Evolutionary conservation across 2,888 invertebrate genomes (phyloP).

Genomic region (Spilarctia lutea): DNA sequence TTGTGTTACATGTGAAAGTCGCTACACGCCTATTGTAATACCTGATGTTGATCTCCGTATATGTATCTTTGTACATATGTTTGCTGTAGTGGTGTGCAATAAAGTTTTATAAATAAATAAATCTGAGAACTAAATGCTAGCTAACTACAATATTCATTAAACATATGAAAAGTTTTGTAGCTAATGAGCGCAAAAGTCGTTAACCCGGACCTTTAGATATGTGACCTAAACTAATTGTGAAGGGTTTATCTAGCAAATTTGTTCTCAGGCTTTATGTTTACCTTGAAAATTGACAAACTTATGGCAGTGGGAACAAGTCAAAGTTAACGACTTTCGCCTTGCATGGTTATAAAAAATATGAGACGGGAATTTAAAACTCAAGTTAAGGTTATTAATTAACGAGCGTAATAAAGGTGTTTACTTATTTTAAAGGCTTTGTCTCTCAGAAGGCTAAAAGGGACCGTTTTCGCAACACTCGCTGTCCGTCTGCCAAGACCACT

Average conservation of each 20-base stretch:
- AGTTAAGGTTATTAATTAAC: neutral
- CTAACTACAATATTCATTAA: neutral
- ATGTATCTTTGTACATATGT: no score
- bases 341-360: neutral
- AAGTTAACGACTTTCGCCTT: constrained; percentile 10
- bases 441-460: no score
- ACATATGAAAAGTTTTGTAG: constrained; percentile 14
- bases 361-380: neutral
- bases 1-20: no score
- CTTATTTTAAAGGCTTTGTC: no score
- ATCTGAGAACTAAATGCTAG: no score
- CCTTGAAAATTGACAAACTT: neutral
- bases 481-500: no score
- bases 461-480: no score
- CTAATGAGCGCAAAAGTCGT: constrained; percentile 25
- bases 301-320: neutral
- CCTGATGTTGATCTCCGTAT: no score
- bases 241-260: constrained; percentile 4
- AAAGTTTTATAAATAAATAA: no score
- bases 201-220: constrained; percentile 1
- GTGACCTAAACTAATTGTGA: constrained; percentile 4
- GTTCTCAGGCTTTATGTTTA: constrained; percentile 14
- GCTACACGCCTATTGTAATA: no score
- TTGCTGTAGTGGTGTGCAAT: no score
- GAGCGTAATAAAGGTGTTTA: neutral